A percentile compares a stretch with the other conserved stretches of the same genome.
Evolutionary conservation across 2,797 vertebrate genomes (phyloP).

Genomic region (Ptychadena robeensis): DNA sequence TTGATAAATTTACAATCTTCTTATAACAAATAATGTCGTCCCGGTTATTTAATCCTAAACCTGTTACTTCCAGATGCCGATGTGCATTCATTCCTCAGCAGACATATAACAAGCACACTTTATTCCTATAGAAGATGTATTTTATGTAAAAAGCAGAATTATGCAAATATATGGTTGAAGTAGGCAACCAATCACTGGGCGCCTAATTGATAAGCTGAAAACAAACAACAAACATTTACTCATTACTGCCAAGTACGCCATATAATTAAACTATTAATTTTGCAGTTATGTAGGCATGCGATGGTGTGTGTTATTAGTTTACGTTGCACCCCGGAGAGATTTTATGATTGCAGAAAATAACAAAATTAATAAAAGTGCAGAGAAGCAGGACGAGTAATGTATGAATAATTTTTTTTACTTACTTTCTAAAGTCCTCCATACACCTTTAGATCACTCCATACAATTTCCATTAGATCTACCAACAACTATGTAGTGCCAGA

Average conservation of each 20-base stretch:
- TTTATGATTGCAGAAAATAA: slow-evolving; percentile 44
- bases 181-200: slow-evolving; percentile 16
- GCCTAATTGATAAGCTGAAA: slow-evolving; percentile 37
- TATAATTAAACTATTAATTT: slow-evolving; percentile 39
- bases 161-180: background rate
- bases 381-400: slow-evolving; percentile 9
- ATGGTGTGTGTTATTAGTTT: slow-evolving; percentile 22
- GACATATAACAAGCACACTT: background rate
- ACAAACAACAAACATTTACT: slow-evolving; percentile 15
- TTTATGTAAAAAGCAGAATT: background rate
- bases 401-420: background rate
- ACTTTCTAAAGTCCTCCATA: too few species aligned
- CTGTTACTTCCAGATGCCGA: background rate
- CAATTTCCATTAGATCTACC: too few species aligned
- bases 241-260: slow-evolving; percentile 9
- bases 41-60: background rate
- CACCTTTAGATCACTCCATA: too few species aligned
- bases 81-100: background rate
- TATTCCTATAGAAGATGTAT: background rate
- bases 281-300: slow-evolving; percentile 12
- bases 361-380: slow-evolving; percentile 37
- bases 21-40: background rate
- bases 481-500: too few species aligned
- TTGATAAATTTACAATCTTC: too few species aligned
- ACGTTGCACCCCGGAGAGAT: slow-evolving; percentile 24